Conservation (phyloP, 2,113 vertebrate genomes). For the Platysternon megacephalum region DNA sequence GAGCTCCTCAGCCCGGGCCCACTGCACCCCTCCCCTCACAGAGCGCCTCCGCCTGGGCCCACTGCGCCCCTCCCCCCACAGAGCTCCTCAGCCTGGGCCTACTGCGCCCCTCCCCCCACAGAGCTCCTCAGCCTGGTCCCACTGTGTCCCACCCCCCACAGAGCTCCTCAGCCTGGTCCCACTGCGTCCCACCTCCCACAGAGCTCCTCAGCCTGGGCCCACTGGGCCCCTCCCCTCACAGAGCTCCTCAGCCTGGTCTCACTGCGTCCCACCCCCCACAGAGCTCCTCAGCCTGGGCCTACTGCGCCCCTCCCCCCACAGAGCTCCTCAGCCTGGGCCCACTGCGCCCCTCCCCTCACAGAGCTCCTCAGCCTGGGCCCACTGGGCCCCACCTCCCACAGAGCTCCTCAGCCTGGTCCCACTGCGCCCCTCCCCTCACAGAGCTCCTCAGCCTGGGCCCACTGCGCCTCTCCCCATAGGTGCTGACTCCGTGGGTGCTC, state of each 20-base stretch:
- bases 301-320: too few species aligned
- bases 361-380: background rate
- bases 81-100: background rate
- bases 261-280: background rate
- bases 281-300: background rate
- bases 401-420: background rate
- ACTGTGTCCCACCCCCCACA: too few species aligned
- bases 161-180: background rate
- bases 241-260: background rate
- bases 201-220: background rate
- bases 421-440: background rate
- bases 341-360: background rate
- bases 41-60: too few species aligned
- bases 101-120: background rate
- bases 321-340: background rate
- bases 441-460: background rate
- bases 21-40: too few species aligned
- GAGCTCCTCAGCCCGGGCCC: too few species aligned
- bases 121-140: background rate
- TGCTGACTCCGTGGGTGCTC: too few species aligned
- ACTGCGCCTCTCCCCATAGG: background rate
- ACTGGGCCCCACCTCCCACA: too few species aligned
- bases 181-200: background rate
- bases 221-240: too few species aligned
- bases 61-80: too few species aligned